These are phyloP conservation scores for Drosophila cardini DNA, from an alignment of 1,140 invertebrate genomes.

Conservation along the genomic window DNA sequence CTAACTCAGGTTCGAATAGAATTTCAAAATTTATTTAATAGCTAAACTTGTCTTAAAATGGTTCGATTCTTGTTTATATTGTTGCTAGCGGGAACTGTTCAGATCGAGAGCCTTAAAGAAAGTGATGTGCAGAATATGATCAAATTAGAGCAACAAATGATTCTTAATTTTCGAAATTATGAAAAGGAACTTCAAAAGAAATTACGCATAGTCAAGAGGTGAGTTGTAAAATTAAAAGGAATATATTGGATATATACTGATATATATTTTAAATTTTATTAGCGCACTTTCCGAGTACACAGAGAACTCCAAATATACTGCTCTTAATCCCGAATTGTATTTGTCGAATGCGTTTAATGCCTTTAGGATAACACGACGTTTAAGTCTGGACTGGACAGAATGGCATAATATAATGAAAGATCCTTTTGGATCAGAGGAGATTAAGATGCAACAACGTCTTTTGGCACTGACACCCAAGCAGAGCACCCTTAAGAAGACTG, in stretches of 20 bases:
- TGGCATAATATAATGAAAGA: constrained; percentile 58
- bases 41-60: constrained; percentile 14
- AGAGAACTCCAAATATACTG: constrained; percentile 90
- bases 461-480: constrained; percentile 2
- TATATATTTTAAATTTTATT: neutral
- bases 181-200: constrained; percentile 40
- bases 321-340: constrained; percentile 87
- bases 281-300: constrained; percentile 67
- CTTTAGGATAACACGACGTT: constrained; percentile 62
- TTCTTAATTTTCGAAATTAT: constrained; percentile 44
- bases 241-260: neutral
- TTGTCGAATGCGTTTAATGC: constrained; percentile 62
- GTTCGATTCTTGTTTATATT: constrained; percentile 1
- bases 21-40: constrained; percentile 2
- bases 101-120: neutral
- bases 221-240: constrained; percentile 1
- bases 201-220: constrained; percentile 48
- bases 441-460: constrained; percentile 24
- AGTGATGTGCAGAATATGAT: constrained; percentile 7
- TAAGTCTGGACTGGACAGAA: constrained; percentile 65
- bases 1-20: too few relatives aligned
- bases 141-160: constrained; percentile 27
- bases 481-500: constrained; percentile 2
- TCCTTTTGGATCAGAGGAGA: constrained; percentile 13
- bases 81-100: constrained; percentile 3